phyloP scores from a whole-genome alignment of 2,113 vertebrate species.

The Misgurnus mizolepis region DNA sequence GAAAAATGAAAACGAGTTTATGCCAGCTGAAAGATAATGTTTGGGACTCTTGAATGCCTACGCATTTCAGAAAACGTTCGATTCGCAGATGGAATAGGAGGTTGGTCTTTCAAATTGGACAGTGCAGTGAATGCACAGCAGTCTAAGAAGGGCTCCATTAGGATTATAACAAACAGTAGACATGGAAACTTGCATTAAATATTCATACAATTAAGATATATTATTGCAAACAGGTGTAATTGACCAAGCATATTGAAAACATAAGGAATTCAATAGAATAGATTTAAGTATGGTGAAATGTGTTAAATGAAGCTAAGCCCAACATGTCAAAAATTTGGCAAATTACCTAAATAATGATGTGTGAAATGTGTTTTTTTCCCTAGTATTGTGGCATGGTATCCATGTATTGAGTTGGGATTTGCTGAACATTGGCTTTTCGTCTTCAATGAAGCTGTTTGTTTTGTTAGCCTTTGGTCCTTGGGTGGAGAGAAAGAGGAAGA shows the following conservation, averaged over 20 bases:
- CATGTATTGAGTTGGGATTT: constrained; percentile 42
- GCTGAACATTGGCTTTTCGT: constrained; percentile 37
- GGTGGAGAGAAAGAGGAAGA: constrained; percentile 46
- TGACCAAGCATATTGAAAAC: not conserved
- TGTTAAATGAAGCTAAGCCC: not conserved
- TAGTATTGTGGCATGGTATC: constrained; percentile 44
- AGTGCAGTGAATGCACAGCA: not conserved
- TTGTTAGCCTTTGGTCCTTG: constrained; percentile 30
- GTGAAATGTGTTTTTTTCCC: not conserved
- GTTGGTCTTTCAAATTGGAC: not conserved
- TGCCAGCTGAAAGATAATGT: constrained; percentile 34
- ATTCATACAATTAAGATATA: constrained; percentile 35
- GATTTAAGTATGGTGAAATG: not conserved
- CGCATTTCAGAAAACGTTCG: constrained; percentile 42
- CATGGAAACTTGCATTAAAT: constrained; percentile 28
- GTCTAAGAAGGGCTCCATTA: constrained; percentile 15
- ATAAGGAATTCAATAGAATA: constrained; percentile 2
- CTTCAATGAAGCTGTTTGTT: constrained; percentile 42
- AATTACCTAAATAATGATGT: not conserved
- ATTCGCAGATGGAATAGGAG: constrained; percentile 26
- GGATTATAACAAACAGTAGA: not conserved
- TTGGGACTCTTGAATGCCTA: constrained; percentile 33
- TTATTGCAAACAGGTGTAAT: constrained; percentile 41
- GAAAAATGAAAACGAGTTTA: constrained; percentile 43
- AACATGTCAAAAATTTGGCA: not conserved